These are phyloP conservation scores for Linepithema humile DNA, from an alignment of 1,140 invertebrate species.

Conservation along the genomic window DNA sequence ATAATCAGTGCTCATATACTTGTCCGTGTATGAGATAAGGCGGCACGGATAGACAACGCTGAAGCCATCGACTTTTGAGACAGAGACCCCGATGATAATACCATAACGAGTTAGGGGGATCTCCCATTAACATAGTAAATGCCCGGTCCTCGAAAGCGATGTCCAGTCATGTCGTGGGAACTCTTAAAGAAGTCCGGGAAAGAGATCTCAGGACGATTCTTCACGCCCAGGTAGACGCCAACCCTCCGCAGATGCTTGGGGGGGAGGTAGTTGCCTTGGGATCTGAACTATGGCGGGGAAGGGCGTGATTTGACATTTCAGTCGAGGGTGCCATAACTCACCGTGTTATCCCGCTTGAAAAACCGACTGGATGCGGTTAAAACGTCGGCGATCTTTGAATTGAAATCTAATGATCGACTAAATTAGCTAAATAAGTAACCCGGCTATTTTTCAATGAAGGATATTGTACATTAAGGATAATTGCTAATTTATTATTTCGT, in stretches of 20 bases:
- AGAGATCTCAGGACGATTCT: slow-evolving; percentile 63
- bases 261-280: slow-evolving; percentile 43
- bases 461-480: no score
- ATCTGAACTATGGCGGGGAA: slow-evolving; percentile 51
- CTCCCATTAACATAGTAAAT: slow-evolving; percentile 72
- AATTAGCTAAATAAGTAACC: neutral
- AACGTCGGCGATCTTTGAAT: neutral
- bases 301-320: slow-evolving; percentile 69
- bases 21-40: slow-evolving; percentile 66
- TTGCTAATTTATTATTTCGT: no score
- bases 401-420: neutral
- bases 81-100: slow-evolving; percentile 64
- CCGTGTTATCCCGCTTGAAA: slow-evolving; percentile 46
- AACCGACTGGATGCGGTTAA: neutral
- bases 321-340: slow-evolving; percentile 63
- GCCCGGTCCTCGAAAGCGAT: slow-evolving; percentile 63
- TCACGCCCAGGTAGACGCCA: slow-evolving; percentile 68
- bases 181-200: slow-evolving; percentile 46
- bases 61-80: slow-evolving; percentile 56
- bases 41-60: slow-evolving; percentile 52
- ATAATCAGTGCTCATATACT: slow-evolving; percentile 75
- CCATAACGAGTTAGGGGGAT: slow-evolving; percentile 69
- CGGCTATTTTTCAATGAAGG: slow-evolving; percentile 21
- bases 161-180: slow-evolving; percentile 69
- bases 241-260: slow-evolving; percentile 4